phyloP scores from a whole-genome alignment of 1,140 invertebrate species.

The Hylaeus anthracinus region DNA sequence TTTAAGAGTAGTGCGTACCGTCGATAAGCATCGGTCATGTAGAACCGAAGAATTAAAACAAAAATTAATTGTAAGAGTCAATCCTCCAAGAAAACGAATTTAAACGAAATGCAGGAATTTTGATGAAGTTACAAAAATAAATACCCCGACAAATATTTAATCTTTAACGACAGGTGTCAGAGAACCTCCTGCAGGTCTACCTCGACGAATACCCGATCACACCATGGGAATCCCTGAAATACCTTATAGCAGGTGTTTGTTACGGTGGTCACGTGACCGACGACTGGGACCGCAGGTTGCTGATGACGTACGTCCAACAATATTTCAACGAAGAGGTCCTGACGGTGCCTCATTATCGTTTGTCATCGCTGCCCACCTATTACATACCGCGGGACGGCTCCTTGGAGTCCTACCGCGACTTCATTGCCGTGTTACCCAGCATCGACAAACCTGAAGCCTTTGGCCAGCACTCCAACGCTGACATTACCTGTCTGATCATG shows the following conservation, averaged over 20 bases:
- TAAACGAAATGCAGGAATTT: too few relatives aligned
- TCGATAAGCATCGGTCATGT: too few relatives aligned
- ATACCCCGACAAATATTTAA: not conserved
- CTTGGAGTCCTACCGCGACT: slow-evolving; percentile 89
- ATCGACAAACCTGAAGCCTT: slow-evolving; percentile 91
- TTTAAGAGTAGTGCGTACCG: too few relatives aligned
- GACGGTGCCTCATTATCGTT: slow-evolving; percentile 85
- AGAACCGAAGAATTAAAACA: too few relatives aligned
- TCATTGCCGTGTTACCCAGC: slow-evolving; percentile 87
- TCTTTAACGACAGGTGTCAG: slow-evolving; percentile 84
- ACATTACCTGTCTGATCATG: slow-evolving; percentile 91
- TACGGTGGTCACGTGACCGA: slow-evolving; percentile 97
- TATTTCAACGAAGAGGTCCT: slow-evolving; percentile 88
- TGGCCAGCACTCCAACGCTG: slow-evolving; percentile 95
- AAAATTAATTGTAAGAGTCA: too few relatives aligned
- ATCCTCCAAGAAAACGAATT: too few relatives aligned
- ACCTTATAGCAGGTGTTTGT: slow-evolving; percentile 95
- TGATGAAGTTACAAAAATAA: too few relatives aligned
- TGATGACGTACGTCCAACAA: slow-evolving; percentile 91
- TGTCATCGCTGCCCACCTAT: slow-evolving; percentile 87
- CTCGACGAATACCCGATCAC: slow-evolving; percentile 91
- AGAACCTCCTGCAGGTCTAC: slow-evolving; percentile 90
- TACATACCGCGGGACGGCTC: slow-evolving; percentile 92
- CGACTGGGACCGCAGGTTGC: slow-evolving; percentile 93
- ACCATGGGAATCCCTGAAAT: slow-evolving; percentile 95